Base-by-base conservation (phyloP, 2,797 vertebrate species). In the Sphenodon punctatus region DNA sequence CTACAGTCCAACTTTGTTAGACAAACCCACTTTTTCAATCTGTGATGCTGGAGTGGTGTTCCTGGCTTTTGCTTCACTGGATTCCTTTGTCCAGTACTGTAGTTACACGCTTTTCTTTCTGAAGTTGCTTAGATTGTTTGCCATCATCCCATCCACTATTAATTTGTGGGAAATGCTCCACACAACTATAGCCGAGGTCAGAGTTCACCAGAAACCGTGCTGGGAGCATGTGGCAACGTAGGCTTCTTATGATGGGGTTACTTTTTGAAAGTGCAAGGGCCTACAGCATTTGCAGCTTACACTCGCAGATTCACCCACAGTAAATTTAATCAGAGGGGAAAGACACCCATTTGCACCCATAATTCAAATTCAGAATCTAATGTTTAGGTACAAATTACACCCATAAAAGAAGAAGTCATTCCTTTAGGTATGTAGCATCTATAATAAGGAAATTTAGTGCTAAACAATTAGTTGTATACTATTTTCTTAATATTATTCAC, bases 161-260 rank as follows among this genome's bases (percentile, higher is more conserved):
- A 12, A 3, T 30, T 36, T 12, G 5, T 3, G 5, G 73, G 80
- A 84, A 74, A 43, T 55, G 58, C 53, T 70, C 83, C 80, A n/a
- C n/a, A 69, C 91, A 89, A 85, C 88, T 89, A 88, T 90, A 88
- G 72, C 82, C 89, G 43, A 91, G 85, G 69, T 77, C 83, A 85
- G 79, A 65, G 70, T 82, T 73, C 85, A 70, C 88, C 70, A 71
- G 78, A 91, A 88, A 80, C 80, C 49, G 87, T 67, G 82, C 45
- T 59, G 84, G 79, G 75, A 85, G 92, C 79, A 65, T 82, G 61
- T 76, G 88, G 66, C 59, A 85, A 63, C 91, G 90, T 92, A 91
- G 91, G 88, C 36, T 89, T 80, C 90, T 91, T 87, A 73, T 90
- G 90, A 90, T 4, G 79, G 91, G 83, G 79, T 64, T 16, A 68